Conservation (phyloP, 1,140 invertebrate species). For the Trissolcus basalis region DNA sequence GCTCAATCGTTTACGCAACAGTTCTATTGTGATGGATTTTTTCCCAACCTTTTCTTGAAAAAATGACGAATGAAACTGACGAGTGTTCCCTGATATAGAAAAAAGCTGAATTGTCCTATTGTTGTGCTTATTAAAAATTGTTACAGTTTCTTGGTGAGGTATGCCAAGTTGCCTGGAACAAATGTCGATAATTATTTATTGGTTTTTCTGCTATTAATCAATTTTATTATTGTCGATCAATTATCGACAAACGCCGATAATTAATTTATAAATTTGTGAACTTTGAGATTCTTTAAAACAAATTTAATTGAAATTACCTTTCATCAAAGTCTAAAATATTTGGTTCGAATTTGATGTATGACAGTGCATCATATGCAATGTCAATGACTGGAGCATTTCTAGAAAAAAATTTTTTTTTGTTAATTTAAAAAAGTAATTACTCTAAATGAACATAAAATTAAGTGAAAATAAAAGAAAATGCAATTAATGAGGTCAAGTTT, state of each 20-base stretch:
- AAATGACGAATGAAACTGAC: conserved; percentile 94
- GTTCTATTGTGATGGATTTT: neutral
- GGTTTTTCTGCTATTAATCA: no score
- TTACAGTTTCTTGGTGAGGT: conserved; percentile 87
- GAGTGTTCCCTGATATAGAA: conserved; percentile 90
- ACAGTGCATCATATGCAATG: conserved; percentile 65
- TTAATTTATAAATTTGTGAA: no score
- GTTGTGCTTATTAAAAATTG: conserved; percentile 85
- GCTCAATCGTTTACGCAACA: neutral
- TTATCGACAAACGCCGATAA: no score
- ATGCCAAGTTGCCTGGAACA: conserved; percentile 86
- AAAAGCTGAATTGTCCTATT: conserved; percentile 87
- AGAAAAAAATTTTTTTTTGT: conserved; percentile 34
- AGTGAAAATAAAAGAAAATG: no score
- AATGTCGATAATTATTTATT: no score
- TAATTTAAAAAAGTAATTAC: no score
- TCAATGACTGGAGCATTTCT: conserved; percentile 66
- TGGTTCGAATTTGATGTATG: conserved; percentile 70
- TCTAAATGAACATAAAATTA: no score
- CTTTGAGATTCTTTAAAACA: no score
- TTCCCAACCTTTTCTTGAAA: conserved; percentile 89
- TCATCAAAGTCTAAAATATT: conserved; percentile 72
- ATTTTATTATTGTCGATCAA: no score
- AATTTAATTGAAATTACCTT: conserved; percentile 58
- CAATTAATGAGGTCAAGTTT: no score